Evolutionary conservation across 2,888 invertebrate genomes (phyloP).

Genomic region (Ennomos fuscantarius): DNA sequence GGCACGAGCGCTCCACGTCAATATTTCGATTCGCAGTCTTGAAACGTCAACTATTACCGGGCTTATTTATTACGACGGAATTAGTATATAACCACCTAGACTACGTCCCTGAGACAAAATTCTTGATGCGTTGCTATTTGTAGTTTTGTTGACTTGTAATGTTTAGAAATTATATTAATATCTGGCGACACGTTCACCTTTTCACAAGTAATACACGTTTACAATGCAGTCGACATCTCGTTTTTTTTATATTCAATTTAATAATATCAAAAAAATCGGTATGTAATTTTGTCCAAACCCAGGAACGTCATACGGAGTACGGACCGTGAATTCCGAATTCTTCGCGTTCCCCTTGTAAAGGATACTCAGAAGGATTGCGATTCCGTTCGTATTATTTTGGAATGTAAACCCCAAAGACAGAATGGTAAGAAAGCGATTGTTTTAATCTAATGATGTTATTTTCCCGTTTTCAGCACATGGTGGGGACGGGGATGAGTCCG

Average conservation of each 20-base stretch:
- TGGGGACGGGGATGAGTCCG: constrained; percentile 94
- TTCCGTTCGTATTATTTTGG: constrained; percentile 8
- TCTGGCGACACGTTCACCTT: constrained; percentile 32
- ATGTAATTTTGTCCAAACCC: constrained; percentile 2
- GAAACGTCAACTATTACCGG: constrained; percentile 76
- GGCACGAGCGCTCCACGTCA: constrained; percentile 73
- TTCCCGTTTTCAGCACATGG: constrained; percentile 93
- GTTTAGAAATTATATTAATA: constrained; percentile 35
- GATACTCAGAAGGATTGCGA: constrained; percentile 14
- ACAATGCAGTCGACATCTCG: constrained; percentile 1
- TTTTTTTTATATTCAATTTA: constrained; percentile 6
- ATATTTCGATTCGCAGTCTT: constrained; percentile 79
- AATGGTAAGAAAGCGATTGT: constrained; percentile 12
- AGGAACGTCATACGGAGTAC: constrained; percentile 7
- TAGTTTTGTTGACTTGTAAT: constrained; percentile 47
- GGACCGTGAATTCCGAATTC: constrained; percentile 7
- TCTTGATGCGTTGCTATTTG: constrained; percentile 47
- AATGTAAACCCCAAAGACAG: constrained; percentile 10
- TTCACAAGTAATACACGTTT: constrained; percentile 21
- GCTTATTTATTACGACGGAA: constrained; percentile 76
- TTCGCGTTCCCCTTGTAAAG: constrained; percentile 11
- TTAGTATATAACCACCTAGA: constrained; percentile 64
- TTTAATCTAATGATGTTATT: constrained; percentile 13
- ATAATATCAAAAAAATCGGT: background rate
- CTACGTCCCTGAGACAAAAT: constrained; percentile 65